Base-by-base conservation (phyloP, 2,797 vertebrate genomes). In the Lemur catta region DNA sequence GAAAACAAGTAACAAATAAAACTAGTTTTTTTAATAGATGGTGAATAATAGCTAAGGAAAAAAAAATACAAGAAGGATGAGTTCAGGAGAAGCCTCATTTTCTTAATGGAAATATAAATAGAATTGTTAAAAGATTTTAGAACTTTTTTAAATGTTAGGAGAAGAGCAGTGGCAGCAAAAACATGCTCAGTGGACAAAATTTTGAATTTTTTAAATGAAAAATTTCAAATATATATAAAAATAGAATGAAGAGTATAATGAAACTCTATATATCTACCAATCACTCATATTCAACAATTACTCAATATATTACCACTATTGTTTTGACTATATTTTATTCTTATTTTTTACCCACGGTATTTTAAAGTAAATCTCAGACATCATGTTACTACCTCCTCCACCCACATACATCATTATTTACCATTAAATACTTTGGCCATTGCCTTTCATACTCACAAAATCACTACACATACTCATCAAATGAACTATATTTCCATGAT, bases 291-390 rank as follows among this genome's bases (percentile, higher is more conserved):
- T 89, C 52, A 82, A 63, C 10, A 88, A 72, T 30, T 52, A 93
- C 14, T 95, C 61, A 93, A 87, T 63, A 89, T 41, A 82, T 22
- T 46, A 28, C 7, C 71, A 94, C 90, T 48, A 81, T 43, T 87
- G 11, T 74, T 81, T 18, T 72, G 28, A 52, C 57, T 93, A 35
- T 20, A 50, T 59, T 91, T 79, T 86, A 63, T 67, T 74, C 50
- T 63, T 76, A 69, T 65, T 72, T 84, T 59, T 59, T n/a, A 46
- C 43, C 6, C 59, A 33, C 35, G 22, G 15, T 80, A 79, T 48
- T 91, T 84, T 61, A 78, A 91, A 81, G 38, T 63, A 92, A 94
- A 79, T 72, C 28, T n/a, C 65, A 96, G 22, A 52, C 0, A 91
- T 71, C 18, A 33, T 41, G 6, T 55, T 91, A 86, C 14, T 89